Evolutionary conservation across 2,888 invertebrate species (phyloP).

Genomic region (Aradus depressus): DNA sequence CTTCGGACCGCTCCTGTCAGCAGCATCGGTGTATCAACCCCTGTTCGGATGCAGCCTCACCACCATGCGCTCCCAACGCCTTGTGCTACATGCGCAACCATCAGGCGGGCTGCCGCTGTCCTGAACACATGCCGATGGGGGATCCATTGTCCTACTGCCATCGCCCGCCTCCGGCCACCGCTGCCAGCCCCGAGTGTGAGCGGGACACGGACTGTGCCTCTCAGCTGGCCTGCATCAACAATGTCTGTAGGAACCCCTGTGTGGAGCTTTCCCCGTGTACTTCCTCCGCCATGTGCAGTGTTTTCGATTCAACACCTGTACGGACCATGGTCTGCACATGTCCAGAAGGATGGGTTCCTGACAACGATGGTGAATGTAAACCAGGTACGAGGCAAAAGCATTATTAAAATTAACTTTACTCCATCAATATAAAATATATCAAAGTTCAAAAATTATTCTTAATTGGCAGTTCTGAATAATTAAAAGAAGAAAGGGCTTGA

Average conservation of each 20-base stretch:
- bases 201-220: conserved; percentile 73
- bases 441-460: no score
- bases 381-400: conserved; percentile 39
- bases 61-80: conserved; percentile 74
- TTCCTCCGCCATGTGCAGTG: conserved; percentile 71
- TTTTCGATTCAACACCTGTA: conserved; percentile 73
- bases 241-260: conserved; percentile 78
- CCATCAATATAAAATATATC: no score
- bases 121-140: conserved; percentile 62
- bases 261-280: conserved; percentile 38
- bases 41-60: conserved; percentile 51
- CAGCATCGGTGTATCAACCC: conserved; percentile 66
- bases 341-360: conserved; percentile 72
- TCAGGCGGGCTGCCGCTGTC: conserved; percentile 70
- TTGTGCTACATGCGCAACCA: conserved; percentile 71
- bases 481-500: no score
- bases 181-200: conserved; percentile 45
- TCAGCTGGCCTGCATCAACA: conserved; percentile 68
- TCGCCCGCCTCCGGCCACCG: conserved; percentile 38
- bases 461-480: no score
- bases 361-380: conserved; percentile 65
- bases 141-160: conserved; percentile 70
- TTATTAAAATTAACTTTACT: not conserved
- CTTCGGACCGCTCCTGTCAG: conserved; percentile 59
- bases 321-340: conserved; percentile 81